Evolutionary conservation across 2,888 invertebrate species (phyloP).

Genomic region (Eulithis testata): DNA sequence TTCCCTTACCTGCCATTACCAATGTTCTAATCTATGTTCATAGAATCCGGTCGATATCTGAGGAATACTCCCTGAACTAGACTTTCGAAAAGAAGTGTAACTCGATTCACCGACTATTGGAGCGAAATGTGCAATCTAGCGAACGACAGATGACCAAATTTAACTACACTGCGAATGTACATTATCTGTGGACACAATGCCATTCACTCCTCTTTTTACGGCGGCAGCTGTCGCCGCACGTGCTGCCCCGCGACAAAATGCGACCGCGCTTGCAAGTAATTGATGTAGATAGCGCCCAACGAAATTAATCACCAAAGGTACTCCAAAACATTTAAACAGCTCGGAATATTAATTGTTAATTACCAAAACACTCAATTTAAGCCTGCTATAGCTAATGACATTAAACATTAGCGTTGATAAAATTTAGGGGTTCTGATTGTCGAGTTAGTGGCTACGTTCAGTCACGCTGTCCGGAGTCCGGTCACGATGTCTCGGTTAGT

Average conservation of each 20-base stretch:
- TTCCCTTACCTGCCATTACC: too few species aligned
- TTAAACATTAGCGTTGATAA: slow-evolving; percentile 60
- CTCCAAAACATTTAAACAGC: slow-evolving; percentile 63
- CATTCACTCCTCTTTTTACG: slow-evolving; percentile 63
- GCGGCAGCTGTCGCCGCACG: slow-evolving; percentile 66
- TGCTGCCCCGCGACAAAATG: slow-evolving; percentile 49
- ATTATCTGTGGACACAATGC: slow-evolving; percentile 58
- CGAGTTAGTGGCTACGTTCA: slow-evolving; percentile 55
- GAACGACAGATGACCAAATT: slow-evolving; percentile 66
- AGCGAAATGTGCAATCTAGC: slow-evolving; percentile 49
- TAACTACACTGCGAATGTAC: slow-evolving; percentile 60
- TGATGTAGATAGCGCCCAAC: slow-evolving; percentile 47
- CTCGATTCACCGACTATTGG: neutral
- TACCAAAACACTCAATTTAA: slow-evolving; percentile 62
- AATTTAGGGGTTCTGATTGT: slow-evolving; percentile 50
- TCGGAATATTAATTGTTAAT: slow-evolving; percentile 67
- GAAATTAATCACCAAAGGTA: slow-evolving; percentile 56
- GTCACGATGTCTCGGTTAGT: slow-evolving; percentile 9
- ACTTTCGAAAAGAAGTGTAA: neutral
- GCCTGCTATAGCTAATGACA: slow-evolving; percentile 52
- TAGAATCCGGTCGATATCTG: too few species aligned
- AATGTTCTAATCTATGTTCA: too few species aligned
- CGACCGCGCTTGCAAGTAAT: slow-evolving; percentile 46
- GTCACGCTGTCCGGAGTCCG: slow-evolving; percentile 57
- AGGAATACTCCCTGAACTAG: too few species aligned